Conservation (phyloP, 2,113 vertebrate species). For the Scomber scombrus region DNA sequence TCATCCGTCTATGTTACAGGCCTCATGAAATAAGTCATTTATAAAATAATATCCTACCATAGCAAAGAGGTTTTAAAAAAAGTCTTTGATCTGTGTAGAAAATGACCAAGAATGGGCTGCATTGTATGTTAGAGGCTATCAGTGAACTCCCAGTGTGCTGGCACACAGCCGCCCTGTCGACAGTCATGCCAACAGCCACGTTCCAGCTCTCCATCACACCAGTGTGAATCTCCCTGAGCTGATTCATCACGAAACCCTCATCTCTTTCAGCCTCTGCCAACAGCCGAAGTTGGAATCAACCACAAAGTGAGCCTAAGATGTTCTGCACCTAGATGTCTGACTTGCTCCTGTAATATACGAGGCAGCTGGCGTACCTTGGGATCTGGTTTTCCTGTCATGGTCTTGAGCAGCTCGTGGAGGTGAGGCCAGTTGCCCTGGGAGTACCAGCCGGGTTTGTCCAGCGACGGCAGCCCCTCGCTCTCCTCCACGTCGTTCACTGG, state of each 20-base stretch:
- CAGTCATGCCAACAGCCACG: constrained; percentile 48
- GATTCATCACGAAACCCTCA: constrained; percentile 50
- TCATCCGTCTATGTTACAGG: not conserved
- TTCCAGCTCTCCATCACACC: constrained; percentile 57
- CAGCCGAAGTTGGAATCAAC: constrained; percentile 38
- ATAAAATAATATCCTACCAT: not conserved
- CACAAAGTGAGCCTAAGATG: constrained; percentile 40
- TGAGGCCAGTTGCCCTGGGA: constrained; percentile 95
- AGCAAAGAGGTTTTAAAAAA: not conserved
- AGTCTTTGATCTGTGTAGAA: not conserved
- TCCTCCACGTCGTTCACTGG: constrained; percentile 93
- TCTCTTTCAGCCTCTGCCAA: constrained; percentile 69
- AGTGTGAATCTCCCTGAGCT: constrained; percentile 63
- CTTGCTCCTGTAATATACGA: not conserved
- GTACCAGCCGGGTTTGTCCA: constrained; percentile 97
- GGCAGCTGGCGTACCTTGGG: constrained; percentile 89
- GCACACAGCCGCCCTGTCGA: constrained; percentile 29
- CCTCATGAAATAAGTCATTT: not conserved
- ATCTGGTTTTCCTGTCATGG: constrained; percentile 91
- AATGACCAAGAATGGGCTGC: constrained; percentile 22
- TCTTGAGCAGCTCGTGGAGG: constrained; percentile 92
- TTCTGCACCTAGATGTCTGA: constrained; percentile 10
- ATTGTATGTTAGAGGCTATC: constrained; percentile 13
- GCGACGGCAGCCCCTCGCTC: constrained; percentile 84
- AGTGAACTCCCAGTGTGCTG: constrained; percentile 29